These are phyloP conservation scores for Lontra canadensis DNA, from an alignment of 2,113 vertebrate genomes.

Conservation along the genomic window DNA sequence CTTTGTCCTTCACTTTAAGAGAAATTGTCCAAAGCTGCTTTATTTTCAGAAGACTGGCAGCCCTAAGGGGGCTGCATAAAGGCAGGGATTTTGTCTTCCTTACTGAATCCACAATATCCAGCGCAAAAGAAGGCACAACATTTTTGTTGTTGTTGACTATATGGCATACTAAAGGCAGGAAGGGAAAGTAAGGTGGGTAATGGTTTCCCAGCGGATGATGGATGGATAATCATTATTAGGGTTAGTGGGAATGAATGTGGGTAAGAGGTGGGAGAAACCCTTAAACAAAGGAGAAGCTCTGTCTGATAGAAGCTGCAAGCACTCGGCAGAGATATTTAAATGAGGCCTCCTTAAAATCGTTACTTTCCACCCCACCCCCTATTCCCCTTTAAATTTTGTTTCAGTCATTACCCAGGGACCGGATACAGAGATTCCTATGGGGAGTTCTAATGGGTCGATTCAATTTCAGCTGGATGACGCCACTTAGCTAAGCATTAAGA, in stretches of 20 bases:
- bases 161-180: slow-evolving; percentile 45
- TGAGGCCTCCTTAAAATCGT: slow-evolving; percentile 71
- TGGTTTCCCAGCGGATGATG: slow-evolving; percentile 46
- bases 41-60: slow-evolving; percentile 52
- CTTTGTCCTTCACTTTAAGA: slow-evolving; percentile 42
- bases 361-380: slow-evolving; percentile 51
- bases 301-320: slow-evolving; percentile 41
- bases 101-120: slow-evolving; percentile 22
- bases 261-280: slow-evolving; percentile 31
- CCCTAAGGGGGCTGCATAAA: slow-evolving; percentile 35
- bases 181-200: slow-evolving; percentile 36
- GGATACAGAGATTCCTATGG: slow-evolving; percentile 85
- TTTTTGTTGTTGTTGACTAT: slow-evolving; percentile 53
- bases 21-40: slow-evolving; percentile 57
- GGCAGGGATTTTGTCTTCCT: slow-evolving; percentile 10
- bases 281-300: slow-evolving; percentile 50
- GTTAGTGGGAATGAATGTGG: slow-evolving; percentile 27
- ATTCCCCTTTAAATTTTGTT: slow-evolving; percentile 68
- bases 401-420: slow-evolving; percentile 83
- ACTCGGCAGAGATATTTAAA: slow-evolving; percentile 73
- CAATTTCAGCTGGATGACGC: slow-evolving; percentile 88
- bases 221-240: slow-evolving; percentile 56
- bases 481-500: slow-evolving; percentile 87
- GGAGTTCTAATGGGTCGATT: slow-evolving; percentile 87
- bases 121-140: slow-evolving; percentile 31